Percentiles rank a stretch among this genome's conserved stretches.
phyloP scores from a whole-genome alignment of 1,140 invertebrate species.

The Pogonomyrmex californicus region DNA sequence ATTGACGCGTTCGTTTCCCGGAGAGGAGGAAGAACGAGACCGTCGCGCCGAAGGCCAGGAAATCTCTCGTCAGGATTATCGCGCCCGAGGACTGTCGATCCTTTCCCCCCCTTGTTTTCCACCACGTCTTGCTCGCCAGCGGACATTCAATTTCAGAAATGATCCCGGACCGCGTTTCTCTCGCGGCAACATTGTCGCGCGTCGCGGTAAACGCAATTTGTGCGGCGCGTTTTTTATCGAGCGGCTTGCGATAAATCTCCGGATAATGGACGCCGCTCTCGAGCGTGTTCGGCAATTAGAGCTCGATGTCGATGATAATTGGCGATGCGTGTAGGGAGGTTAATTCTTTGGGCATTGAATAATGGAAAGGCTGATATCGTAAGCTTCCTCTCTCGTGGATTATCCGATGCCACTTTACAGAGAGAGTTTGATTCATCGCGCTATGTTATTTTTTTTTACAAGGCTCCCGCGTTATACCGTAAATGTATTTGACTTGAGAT shows the following conservation, averaged over 20 bases:
- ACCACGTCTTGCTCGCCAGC: constrained; percentile 2
- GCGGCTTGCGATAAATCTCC: constrained; percentile 24
- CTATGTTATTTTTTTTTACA: background rate
- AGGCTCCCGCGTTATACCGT: background rate
- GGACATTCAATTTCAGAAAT: constrained; percentile 57
- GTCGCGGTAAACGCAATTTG: constrained; percentile 25
- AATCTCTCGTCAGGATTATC: constrained; percentile 55
- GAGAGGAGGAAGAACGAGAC: constrained; percentile 24
- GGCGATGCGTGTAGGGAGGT: constrained; percentile 2
- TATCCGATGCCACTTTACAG: constrained; percentile 3
- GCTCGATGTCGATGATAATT: constrained; percentile 32
- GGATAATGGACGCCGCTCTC: background rate
- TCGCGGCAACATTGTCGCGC: constrained; percentile 1
- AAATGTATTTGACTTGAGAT: background rate
- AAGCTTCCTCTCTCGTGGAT: background rate
- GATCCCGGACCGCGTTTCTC: constrained; percentile 3
- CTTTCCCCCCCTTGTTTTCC: background rate
- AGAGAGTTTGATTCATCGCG: background rate
- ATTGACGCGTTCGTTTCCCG: constrained; percentile 38
- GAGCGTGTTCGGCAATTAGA: constrained; percentile 32
- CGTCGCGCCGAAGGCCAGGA: constrained; percentile 39
- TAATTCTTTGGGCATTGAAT: constrained; percentile 18
- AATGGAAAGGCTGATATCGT: background rate
- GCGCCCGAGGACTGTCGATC: constrained; percentile 24
- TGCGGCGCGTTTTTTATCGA: constrained; percentile 3